Evolutionary conservation across 2,113 vertebrate species (phyloP).

Genomic region (Osmerus eperlanus): DNA sequence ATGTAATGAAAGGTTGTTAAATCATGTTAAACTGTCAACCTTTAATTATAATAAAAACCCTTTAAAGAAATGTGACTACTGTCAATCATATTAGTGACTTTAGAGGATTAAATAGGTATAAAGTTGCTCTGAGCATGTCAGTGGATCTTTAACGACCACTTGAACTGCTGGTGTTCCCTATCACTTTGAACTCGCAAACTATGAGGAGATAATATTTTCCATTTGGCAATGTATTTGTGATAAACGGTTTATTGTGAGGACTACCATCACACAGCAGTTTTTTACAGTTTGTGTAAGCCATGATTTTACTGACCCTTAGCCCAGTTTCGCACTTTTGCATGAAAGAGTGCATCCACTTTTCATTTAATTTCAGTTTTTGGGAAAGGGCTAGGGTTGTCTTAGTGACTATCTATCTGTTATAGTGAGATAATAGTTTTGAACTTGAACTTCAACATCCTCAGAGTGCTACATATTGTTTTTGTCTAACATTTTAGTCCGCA

Average conservation of each 20-base stretch:
- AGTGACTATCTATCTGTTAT: slow-evolving; percentile 22
- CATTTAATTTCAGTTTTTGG: slow-evolving; percentile 25
- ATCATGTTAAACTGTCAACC: too few relatives aligned
- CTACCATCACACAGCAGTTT: not conserved
- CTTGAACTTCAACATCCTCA: slow-evolving; percentile 13
- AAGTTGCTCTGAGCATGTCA: too few relatives aligned
- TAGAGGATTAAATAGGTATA: too few relatives aligned
- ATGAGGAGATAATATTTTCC: not conserved
- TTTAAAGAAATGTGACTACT: too few relatives aligned
- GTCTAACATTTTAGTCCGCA: slow-evolving; percentile 8
- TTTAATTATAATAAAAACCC: too few relatives aligned
- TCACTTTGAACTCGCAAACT: not conserved
- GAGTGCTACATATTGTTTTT: slow-evolving; percentile 28
- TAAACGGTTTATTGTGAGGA: not conserved
- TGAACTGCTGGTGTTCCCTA: not conserved
- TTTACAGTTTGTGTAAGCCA: slow-evolving; percentile 6
- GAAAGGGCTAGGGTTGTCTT: slow-evolving; percentile 22
- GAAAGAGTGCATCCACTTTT: slow-evolving; percentile 37
- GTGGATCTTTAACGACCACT: too few relatives aligned
- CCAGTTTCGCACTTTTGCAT: slow-evolving; percentile 33
- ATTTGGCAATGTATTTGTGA: not conserved
- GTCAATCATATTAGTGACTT: too few relatives aligned
- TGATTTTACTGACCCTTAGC: slow-evolving; percentile 25
- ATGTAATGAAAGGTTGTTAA: too few relatives aligned
- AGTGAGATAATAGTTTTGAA: slow-evolving; percentile 15